Evolutionary conservation across 2,888 invertebrate species (phyloP), one percentile per base, ranked within the genome.

Genomic region (Coelinius sp.): DNA sequence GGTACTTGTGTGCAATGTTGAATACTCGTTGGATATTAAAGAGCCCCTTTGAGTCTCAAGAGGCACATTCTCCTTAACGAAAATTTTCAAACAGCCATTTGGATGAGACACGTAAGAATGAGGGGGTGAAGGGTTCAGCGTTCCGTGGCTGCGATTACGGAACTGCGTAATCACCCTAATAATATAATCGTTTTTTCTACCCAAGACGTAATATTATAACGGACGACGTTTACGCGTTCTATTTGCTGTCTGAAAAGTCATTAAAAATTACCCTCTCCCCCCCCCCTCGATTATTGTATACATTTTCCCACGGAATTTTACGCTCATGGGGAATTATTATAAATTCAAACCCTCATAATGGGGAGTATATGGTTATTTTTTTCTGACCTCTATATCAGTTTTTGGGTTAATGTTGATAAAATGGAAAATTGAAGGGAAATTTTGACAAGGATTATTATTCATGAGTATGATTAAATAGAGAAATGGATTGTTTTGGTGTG

Each of bases 151-250:
- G 56, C 69, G 63, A 74, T 73, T 71, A 76, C 71, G 70, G 68
- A 68, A 74, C 77, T 75, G 74, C 74, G 71, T 75, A 80, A 80
- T 78, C 76, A 74, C 67, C 72, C 74, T 77, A 76, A 79, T 79
- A 80, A 77, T 75, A 71, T 75, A 77, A 78, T 79, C 76, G 71
- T 65, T 70, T 63, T 25, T 31, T 41, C 24, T 12, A 46, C 20
- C 27, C 31, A 20, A 27, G 65, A 38, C 41, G 14, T 62, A 44
- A 63, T 62, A 65, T 49, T 59, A 73, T 66, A 65, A 68, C 52
- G 63, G 68, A n/a, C 2, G 12, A 35, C 20, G 27, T 52, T 67
- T 62, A 52, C 14, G 6, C 59, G 46, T 56, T 68, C 59, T 69
- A 73, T 73, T 68, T 65, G 56, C 73, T 46, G 59, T 73, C 56